Conservation (phyloP, 2,113 vertebrate genomes). For the Pyrgilauda ruficollis region DNA sequence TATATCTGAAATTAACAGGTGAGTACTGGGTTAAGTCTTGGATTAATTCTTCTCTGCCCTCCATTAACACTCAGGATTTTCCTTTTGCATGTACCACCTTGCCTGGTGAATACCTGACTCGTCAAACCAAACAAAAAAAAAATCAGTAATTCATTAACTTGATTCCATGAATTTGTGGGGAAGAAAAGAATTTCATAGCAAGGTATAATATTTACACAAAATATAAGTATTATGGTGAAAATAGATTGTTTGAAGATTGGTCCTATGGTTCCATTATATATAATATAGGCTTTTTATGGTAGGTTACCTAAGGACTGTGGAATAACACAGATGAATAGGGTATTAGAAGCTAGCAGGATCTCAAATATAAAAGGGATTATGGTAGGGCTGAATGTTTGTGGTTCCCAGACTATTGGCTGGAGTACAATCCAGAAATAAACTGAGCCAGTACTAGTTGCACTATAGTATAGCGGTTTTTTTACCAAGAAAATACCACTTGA, state of each 20-base stretch:
- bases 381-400: not conserved
- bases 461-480: not conserved
- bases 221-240: not conserved
- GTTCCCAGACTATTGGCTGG: not conserved
- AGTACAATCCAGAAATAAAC: not conserved
- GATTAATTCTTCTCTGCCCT: not conserved
- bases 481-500: not conserved
- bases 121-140: constrained; percentile 18
- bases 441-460: not conserved
- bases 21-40: not conserved
- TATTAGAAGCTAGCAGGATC: not conserved
- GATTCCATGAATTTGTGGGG: not conserved
- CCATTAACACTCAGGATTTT: not conserved
- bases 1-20: not conserved
- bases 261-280: not conserved
- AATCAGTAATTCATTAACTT: not conserved
- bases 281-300: not conserved
- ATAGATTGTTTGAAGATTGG: not conserved
- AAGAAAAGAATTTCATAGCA: not conserved
- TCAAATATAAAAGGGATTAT: not conserved
- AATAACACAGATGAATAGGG: not conserved
- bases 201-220: not conserved
- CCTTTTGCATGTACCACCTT: not conserved
- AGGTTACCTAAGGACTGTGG: not conserved
- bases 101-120: not conserved